phyloP scores from a whole-genome alignment of 2,888 invertebrate genomes.

The Pomacea canaliculata region DNA sequence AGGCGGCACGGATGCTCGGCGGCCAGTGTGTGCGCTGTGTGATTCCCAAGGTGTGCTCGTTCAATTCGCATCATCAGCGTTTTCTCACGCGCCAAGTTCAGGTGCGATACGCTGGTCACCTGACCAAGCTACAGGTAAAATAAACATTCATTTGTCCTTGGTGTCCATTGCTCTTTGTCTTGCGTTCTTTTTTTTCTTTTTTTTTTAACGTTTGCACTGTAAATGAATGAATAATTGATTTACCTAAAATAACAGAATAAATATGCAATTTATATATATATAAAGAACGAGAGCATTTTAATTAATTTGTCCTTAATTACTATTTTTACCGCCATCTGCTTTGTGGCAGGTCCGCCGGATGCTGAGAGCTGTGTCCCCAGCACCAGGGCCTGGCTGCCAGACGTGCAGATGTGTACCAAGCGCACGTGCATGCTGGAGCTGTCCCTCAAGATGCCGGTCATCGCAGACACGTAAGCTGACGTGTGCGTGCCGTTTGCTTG shows the following conservation, averaged over 20 bases:
- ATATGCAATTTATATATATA: too few relatives aligned
- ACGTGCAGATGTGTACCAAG: constrained; percentile 33
- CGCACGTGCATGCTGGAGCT: constrained; percentile 34
- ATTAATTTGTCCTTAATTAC: too few relatives aligned
- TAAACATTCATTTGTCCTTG: neutral
- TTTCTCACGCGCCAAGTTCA: constrained; percentile 40
- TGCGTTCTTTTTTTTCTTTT: too few relatives aligned
- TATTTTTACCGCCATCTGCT: too few relatives aligned
- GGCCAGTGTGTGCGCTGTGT: constrained; percentile 47
- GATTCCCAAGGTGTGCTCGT: constrained; percentile 39
- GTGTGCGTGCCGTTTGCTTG: too few relatives aligned
- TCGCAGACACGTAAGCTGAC: neutral
- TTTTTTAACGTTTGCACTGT: too few relatives aligned
- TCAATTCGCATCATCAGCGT: constrained; percentile 52
- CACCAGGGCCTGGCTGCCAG: constrained; percentile 54
- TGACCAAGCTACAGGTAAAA: constrained; percentile 53
- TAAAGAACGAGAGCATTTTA: too few relatives aligned
- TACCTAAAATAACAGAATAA: too few relatives aligned
- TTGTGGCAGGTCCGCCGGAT: constrained; percentile 56
- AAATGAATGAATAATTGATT: too few relatives aligned
- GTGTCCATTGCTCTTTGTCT: too few relatives aligned
- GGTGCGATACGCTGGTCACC: constrained; percentile 42
- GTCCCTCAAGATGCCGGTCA: neutral
- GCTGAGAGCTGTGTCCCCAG: constrained; percentile 54
- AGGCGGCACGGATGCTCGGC: constrained; percentile 20